Evolutionary conservation across 2,797 vertebrate genomes (phyloP), one percentile per base, ranked within the genome.

Genomic region (Antrozous pallidus): DNA sequence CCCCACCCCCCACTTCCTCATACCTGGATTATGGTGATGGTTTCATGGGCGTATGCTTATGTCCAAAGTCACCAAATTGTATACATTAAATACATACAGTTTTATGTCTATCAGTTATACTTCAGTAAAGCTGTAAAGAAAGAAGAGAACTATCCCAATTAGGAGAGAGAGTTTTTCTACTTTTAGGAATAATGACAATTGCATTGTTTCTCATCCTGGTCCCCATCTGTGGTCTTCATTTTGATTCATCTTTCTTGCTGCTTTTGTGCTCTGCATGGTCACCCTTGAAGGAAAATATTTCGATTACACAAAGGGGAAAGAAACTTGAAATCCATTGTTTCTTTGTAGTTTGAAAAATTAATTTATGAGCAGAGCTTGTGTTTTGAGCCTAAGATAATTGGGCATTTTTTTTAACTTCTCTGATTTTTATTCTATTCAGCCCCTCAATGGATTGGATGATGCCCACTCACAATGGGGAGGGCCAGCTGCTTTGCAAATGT

Each of bases 271-370:
- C 14, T 1, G 70, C 24, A 22, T 18, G 49, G 83, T 63, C 36
- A 54, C 20, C 63, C 26, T 24, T 49, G 69, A 73, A 75, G 38
- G 87, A 88, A 79, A 56, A n/a, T 24, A n/a, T 87, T 88, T 69
- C 49, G 51, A 3, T 77, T 58, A 77, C 26, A 10, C 56, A 63
- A 38, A 91, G 36, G 28, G 65, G 36, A 67, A 74, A 45, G 80
- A 77, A 49, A 63, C 45, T 45, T 8, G 10, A 70, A 78, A 78
- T 61, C 61, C 10, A 22, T 54, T 45, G 42, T 92, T 80, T 61
- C 47, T 82, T 88, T 71, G 78, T 88, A 80, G 28, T 79, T 79
- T 77, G 65, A 69, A 92, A 78, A 49, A 58, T 83, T 77, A 82
- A 63, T 91, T 45, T 92, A 38, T 28, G 8, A 69, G 49, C n/a